phyloP scores from a whole-genome alignment of 2,888 invertebrate species.

The Pollenia labialis region DNA sequence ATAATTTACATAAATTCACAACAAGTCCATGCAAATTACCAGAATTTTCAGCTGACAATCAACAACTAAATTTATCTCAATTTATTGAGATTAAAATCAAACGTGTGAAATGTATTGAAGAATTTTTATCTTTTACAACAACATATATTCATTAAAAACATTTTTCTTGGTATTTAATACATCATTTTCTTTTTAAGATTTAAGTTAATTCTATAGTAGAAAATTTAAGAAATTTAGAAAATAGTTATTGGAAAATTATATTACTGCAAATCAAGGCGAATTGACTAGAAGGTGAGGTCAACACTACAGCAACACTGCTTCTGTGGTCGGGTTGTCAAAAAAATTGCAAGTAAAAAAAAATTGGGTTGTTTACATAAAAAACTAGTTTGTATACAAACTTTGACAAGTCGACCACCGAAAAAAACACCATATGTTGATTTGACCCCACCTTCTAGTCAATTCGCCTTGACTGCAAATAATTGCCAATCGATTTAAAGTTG shows the following conservation, averaged over 20 bases:
- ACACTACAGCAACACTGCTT: no score
- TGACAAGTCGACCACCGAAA: no score
- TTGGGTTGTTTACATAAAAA: no score
- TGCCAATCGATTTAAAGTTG: conserved; percentile 37
- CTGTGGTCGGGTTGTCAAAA: no score
- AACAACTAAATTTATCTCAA: not conserved
- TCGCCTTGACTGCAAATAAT: conserved; percentile 21
- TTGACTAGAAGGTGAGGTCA: no score
- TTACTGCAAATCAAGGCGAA: no score
- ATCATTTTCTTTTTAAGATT: not conserved
- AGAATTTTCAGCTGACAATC: conserved; percentile 15
- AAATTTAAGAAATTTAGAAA: not conserved
- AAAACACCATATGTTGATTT: no score
- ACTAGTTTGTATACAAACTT: no score
- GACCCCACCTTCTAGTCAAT: no score
- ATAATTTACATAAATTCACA: conserved; percentile 42
- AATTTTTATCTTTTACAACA: not conserved
- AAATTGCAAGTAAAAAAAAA: no score
- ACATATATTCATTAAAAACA: not conserved
- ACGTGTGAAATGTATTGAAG: not conserved
- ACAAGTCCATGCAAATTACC: conserved; percentile 13
- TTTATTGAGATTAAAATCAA: not conserved
- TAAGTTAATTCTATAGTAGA: not conserved
- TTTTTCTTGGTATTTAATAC: not conserved
- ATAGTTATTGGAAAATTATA: not conserved